Evolutionary conservation across 2,113 vertebrate species (phyloP).

Genomic region (Eubucco bourcierii): DNA sequence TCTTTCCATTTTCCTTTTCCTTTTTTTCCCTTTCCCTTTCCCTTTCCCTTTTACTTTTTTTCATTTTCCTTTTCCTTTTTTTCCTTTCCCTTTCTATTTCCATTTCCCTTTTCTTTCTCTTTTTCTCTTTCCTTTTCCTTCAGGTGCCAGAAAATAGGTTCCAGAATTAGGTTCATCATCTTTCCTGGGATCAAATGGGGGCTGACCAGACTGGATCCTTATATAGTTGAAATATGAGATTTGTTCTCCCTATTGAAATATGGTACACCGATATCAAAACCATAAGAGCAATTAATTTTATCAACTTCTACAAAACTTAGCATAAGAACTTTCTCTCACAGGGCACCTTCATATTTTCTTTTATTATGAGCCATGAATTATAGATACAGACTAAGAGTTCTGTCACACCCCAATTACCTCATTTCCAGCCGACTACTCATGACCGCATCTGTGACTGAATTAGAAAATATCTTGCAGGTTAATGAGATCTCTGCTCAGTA

Average conservation of each 20-base stretch:
- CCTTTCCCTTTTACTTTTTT: too few species aligned
- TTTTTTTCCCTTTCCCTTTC: neutral
- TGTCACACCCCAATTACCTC: slow-evolving; percentile 35
- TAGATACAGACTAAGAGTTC: neutral
- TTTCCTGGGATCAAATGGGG: neutral
- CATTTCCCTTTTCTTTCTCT: too few species aligned
- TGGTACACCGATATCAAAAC: neutral
- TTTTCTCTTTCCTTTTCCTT: neutral
- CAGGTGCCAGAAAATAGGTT: neutral
- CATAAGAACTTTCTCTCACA: neutral
- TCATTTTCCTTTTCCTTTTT: too few species aligned
- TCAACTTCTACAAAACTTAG: neutral
- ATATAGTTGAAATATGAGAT: neutral
- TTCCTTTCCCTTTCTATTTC: too few species aligned
- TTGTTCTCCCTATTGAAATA: neutral
- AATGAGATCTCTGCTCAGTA: neutral
- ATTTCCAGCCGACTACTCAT: slow-evolving; percentile 1
- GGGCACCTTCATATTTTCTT: neutral
- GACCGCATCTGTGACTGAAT: slow-evolving; percentile 23
- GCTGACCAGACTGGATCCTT: neutral
- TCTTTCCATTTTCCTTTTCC: too few species aligned
- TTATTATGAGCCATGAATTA: slow-evolving; percentile 21
- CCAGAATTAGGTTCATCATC: neutral
- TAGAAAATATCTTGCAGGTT: slow-evolving; percentile 20
- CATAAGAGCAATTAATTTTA: neutral